These are phyloP conservation scores for Tychaedon coryphoeus DNA, from an alignment of 2,113 vertebrate genomes.

Conservation along the genomic window DNA sequence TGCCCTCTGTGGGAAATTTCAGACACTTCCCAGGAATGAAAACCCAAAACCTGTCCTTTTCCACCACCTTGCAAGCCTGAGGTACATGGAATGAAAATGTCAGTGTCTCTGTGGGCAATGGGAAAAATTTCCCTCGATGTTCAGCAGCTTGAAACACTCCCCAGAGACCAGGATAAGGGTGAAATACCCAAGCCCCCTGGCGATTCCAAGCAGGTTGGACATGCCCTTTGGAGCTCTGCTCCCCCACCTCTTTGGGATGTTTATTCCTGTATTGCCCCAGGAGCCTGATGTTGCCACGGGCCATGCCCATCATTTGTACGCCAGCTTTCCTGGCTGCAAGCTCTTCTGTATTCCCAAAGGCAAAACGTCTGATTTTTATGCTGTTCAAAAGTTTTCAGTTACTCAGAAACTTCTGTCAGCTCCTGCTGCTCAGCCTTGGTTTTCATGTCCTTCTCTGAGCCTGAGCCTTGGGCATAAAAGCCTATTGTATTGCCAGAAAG, in stretches of 20 bases:
- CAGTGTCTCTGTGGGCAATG: too few relatives aligned
- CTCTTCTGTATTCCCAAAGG: background rate
- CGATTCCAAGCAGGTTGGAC: background rate
- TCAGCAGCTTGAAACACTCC: background rate
- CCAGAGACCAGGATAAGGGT: background rate
- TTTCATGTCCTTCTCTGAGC: background rate
- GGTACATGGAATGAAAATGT: background rate
- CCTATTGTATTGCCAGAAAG: background rate
- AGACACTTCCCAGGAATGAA: background rate
- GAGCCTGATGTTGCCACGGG: rapidly evolving
- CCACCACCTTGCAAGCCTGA: background rate
- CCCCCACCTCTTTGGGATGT: background rate
- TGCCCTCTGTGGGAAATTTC: background rate
- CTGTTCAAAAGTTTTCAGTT: background rate
- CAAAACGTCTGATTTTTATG: background rate
- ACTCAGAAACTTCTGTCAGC: background rate
- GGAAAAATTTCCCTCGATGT: background rate
- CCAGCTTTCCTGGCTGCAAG: background rate
- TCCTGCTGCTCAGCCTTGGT: background rate
- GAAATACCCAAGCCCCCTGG: background rate
- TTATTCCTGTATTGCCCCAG: background rate
- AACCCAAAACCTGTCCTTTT: rapidly evolving
- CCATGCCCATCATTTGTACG: background rate
- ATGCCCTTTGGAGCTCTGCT: background rate
- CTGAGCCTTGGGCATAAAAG: background rate